Evolutionary conservation across 2,113 vertebrate species (phyloP).

Genomic region (Megaceryle torquata): DNA sequence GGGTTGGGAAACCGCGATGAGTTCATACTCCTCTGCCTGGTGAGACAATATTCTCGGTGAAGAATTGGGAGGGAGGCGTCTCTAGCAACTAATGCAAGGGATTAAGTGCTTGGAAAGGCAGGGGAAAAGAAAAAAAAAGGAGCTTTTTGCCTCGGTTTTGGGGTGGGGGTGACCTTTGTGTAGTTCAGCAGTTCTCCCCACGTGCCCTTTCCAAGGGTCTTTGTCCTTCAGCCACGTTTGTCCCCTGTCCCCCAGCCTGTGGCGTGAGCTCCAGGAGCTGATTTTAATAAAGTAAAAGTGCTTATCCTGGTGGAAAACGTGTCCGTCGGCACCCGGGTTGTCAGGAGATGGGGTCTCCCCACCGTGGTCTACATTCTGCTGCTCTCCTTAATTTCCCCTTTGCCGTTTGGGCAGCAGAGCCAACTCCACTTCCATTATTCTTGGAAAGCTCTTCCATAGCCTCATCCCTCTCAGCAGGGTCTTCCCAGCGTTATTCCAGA

Average conservation of each 20-base stretch:
- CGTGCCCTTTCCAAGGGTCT: not conserved
- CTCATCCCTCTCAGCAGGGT: not conserved
- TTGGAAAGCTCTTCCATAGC: not conserved
- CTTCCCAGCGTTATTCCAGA: not conserved
- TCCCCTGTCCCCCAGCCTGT: not conserved
- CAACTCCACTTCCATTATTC: not conserved
- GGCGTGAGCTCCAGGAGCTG: not conserved
- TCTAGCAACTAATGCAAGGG: conserved; percentile 16
- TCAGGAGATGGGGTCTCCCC: accelerated
- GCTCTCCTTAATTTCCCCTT: not conserved
- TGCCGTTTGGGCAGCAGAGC: accelerated
- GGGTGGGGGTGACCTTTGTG: not conserved
- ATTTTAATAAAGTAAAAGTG: not conserved
- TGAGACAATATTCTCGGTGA: not conserved
- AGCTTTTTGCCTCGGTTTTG: not conserved
- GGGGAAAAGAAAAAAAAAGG: not conserved
- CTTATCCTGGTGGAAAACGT: not conserved
- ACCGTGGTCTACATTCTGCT: not conserved
- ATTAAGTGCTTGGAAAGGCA: not conserved
- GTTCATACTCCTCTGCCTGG: conserved; percentile 43
- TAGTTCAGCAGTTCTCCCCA: accelerated
- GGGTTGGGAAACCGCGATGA: conserved; percentile 54
- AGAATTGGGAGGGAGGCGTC: not conserved
- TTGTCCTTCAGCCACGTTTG: accelerated
- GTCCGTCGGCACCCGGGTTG: accelerated